Evolutionary conservation across 1,140 invertebrate genomes (phyloP), one percentile per base, ranked within the genome.

Genomic region (Rhopalosiphum padi): DNA sequence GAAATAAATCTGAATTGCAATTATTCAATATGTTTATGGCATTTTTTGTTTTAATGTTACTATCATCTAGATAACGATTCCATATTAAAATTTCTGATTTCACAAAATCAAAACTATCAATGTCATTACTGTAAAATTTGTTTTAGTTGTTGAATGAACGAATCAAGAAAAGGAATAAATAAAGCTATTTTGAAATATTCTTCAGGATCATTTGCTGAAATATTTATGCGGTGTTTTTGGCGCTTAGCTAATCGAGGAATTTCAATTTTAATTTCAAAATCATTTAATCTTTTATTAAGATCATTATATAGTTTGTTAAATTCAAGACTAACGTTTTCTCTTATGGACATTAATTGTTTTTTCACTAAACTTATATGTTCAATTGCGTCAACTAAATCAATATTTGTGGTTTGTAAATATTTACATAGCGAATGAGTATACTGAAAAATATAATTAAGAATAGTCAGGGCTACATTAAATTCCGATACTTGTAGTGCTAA

Each of bases 321-420:
- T 48, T 86, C 41, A 86, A 86, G 0, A 46, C 11, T 43, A 5
- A 86, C 23, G 43, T 86, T 86, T 86, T 86, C n/a, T 55, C 88
- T 53, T 37, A 90, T 55, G 25, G n/a, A 90, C 88, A 90, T 90
- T 51, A 90, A 90, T 90, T 55, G 48, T 21, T 55, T 90, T 90
- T 90, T 53, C 21, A 90, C 90, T 68, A 46, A 46, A 77, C 7
- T 48, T 2, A 48, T 82, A 30, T 91, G 55, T 68, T 82, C 41
- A 18, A 91, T 48, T 25, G 37, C 90, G 25, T 68, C 46, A 15
- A 35, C 6, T 55, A 91, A 77, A 55, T 77, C 90, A 82, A 77
- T 68, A 82, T 82, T 82, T 55, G 22, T 23, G 22, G 53, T 55
- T 82, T 91, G 90, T 82, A 91, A 77, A 77, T 77, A 82, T 41